These are phyloP conservation scores for Thera obeliscata DNA, from an alignment of 2,888 invertebrate genomes.

Conservation along the genomic window DNA sequence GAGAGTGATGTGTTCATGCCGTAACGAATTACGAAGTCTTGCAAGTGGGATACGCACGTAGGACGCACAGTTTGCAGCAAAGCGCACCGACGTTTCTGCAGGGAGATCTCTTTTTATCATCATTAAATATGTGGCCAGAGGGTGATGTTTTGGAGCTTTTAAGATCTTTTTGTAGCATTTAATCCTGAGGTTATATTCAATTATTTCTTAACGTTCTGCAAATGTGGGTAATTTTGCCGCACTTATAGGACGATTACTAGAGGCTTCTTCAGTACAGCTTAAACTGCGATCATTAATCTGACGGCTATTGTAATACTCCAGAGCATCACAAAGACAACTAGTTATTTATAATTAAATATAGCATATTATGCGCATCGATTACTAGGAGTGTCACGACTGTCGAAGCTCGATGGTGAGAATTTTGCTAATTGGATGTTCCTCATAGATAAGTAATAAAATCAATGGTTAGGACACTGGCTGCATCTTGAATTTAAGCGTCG, in stretches of 20 bases:
- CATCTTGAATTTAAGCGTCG: slow-evolving; percentile 81
- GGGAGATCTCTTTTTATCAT: slow-evolving; percentile 26
- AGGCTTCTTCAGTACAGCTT: slow-evolving; percentile 19
- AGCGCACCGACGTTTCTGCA: slow-evolving; percentile 8
- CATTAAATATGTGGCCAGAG: slow-evolving; percentile 21
- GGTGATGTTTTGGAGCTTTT: slow-evolving; percentile 24
- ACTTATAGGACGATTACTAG: slow-evolving; percentile 10
- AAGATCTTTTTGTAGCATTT: slow-evolving; percentile 17
- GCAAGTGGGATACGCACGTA: slow-evolving; percentile 36
- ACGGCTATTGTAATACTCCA: slow-evolving; percentile 21
- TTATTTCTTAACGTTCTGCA: slow-evolving; percentile 5
- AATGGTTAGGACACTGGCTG: slow-evolving; percentile 80
- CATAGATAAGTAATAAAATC: slow-evolving; percentile 80
- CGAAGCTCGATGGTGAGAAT: slow-evolving; percentile 58
- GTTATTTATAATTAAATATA: slow-evolving; percentile 58
- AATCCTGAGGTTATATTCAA: slow-evolving; percentile 11
- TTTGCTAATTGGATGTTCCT: slow-evolving; percentile 80
- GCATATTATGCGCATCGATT: slow-evolving; percentile 58
- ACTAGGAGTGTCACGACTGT: slow-evolving; percentile 69
- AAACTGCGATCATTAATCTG: slow-evolving; percentile 28
- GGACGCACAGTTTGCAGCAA: slow-evolving; percentile 18
- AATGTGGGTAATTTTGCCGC: background rate
- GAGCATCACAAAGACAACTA: slow-evolving; percentile 49
- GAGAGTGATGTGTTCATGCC: slow-evolving; percentile 39
- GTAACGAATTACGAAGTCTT: slow-evolving; percentile 41